Base-by-base conservation (phyloP, 2,113 vertebrate genomes). In the Spizaetus ornatus region DNA sequence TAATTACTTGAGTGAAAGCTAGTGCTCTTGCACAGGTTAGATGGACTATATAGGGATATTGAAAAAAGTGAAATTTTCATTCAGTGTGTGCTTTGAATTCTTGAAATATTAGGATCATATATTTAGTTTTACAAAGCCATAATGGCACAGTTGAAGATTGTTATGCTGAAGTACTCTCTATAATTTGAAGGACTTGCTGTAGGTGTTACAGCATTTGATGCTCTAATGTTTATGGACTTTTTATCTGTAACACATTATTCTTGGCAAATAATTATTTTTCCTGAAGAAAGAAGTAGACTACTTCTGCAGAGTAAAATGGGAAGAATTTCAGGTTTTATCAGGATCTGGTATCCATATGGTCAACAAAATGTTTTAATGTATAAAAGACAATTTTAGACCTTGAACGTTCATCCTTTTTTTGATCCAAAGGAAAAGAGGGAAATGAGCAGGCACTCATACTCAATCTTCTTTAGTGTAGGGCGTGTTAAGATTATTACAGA, bases 181-280 rank as follows among this genome's bases (percentile, higher is more conserved):
- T 71, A 58, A 73, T 72, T 94, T 88, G 80, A 88, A 86, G 89
- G 48, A 7, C 82, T 93, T 93, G 56, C 71, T 1, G 36, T 88
- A 84, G 72, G 53, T 96, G 72, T 83, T 86, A 77, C 11, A 86
- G 76, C 40, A 43, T 93, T 94, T 58, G 32, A 83, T 83, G 67
- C 67, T 89, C 88, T 78, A 81, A 80, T 86, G 36, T 88, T 91
- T 59, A 40, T 58, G 80, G 53, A 11, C 16, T 74, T 62, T 52
- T 72, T 69, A 92, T 82, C 56, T 88, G 14, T 84, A 84, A 34
- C 31, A n/a, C 31, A 43, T 88, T 77, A 86, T 92, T 94, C 76
- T 91, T 93, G 89, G 69, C 83, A 90, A 88, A 53, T 83, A 72
- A 80, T 94, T 88, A 47, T 42, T 91, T 95, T 81, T 95, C 43